Conservation (phyloP, 2,113 vertebrate genomes). For the Odocoileus virginianus region DNA sequence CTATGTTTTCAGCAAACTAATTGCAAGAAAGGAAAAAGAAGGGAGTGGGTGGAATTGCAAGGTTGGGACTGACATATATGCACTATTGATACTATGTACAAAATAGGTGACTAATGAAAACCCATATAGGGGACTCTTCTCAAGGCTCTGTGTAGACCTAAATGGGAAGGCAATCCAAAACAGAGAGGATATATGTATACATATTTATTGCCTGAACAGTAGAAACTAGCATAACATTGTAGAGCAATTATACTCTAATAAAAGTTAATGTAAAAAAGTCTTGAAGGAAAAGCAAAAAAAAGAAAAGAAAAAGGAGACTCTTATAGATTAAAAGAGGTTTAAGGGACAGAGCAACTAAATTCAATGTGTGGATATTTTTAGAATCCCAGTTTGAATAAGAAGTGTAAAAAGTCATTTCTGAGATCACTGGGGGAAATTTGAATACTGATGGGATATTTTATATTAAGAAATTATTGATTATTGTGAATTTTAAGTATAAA, state of each 20-base stretch:
- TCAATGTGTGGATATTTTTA: background rate
- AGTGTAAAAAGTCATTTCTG: background rate
- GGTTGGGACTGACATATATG: background rate
- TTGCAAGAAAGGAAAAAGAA: background rate
- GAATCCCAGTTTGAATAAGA: constrained; percentile 14
- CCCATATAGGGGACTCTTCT: background rate
- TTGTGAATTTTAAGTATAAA: constrained; percentile 29
- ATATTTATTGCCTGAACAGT: background rate
- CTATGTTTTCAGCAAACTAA: constrained; percentile 4
- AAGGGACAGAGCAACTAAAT: background rate
- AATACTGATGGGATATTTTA: background rate
- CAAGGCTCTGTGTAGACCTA: background rate
- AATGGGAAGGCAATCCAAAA: background rate
- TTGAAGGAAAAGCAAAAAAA: background rate
- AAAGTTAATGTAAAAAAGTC: background rate
- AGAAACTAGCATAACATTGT: background rate
- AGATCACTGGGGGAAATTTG: background rate
- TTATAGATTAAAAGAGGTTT: background rate
- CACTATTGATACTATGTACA: background rate
- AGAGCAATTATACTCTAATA: background rate
- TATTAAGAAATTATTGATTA: constrained; percentile 23
- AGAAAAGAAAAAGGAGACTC: background rate
- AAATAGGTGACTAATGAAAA: background rate
- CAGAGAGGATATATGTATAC: background rate
- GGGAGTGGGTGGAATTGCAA: background rate